These are phyloP conservation scores for Drosophila mulleri DNA, from an alignment of 2,888 invertebrate genomes.

Conservation along the genomic window DNA sequence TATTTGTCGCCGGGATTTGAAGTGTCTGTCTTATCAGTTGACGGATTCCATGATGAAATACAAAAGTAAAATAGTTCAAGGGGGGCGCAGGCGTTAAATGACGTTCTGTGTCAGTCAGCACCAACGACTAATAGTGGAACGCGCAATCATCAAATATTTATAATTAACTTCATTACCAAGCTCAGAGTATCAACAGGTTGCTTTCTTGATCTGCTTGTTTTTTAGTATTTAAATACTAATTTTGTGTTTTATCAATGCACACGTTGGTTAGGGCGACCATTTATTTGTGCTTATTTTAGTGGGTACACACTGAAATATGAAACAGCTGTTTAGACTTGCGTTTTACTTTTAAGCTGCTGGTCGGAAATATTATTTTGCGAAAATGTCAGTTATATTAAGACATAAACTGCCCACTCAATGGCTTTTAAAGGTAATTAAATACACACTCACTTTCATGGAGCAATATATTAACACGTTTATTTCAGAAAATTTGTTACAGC, in stretches of 20 bases:
- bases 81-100: constrained; percentile 1
- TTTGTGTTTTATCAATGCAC: neutral
- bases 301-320: constrained; percentile 31
- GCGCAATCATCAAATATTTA: neutral
- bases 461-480: neutral
- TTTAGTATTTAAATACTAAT: constrained; percentile 32
- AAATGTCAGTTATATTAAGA: constrained; percentile 60
- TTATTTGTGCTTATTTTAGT: neutral
- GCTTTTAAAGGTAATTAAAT: constrained; percentile 52
- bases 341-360: constrained; percentile 5
- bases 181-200: constrained; percentile 17
- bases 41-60: constrained; percentile 24
- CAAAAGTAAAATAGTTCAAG: constrained; percentile 19
- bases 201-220: neutral
- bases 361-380: neutral
- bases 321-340: constrained; percentile 36
- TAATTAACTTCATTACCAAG: neutral
- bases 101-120: constrained; percentile 14
- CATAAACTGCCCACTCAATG: constrained; percentile 30
- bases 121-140: neutral
- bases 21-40: constrained; percentile 47
- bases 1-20: constrained; percentile 37
- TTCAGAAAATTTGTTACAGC: constrained; percentile 49
- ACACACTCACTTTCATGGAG: neutral
- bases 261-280: constrained; percentile 23